Conservation (phyloP, 2,113 vertebrate genomes). For the Brachirus orientalis region DNA sequence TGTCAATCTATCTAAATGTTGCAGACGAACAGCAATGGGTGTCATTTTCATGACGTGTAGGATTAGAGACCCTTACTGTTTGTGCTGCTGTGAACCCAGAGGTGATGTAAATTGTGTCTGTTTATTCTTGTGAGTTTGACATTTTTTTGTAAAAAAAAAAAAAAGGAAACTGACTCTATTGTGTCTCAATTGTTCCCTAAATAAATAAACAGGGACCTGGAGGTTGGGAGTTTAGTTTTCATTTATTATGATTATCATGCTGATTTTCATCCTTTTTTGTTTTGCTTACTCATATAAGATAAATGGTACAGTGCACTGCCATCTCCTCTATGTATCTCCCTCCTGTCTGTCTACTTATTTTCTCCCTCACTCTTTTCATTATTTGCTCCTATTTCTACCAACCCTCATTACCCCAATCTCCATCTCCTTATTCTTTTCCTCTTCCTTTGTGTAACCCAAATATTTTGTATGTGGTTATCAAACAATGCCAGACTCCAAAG, state of each 20-base stretch:
- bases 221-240: conserved; percentile 54
- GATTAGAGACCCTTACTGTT: conserved; percentile 69
- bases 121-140: conserved; percentile 71
- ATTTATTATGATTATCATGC: conserved; percentile 48
- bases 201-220: conserved; percentile 46
- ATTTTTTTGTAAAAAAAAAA: conserved; percentile 43
- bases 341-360: conserved; percentile 19
- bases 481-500: conserved; percentile 80
- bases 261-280: conserved; percentile 45
- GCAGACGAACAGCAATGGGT: conserved; percentile 37
- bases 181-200: conserved; percentile 48
- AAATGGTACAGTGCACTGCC: conserved; percentile 53
- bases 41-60: conserved; percentile 64
- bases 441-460: conserved; percentile 66
- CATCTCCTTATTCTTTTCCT: conserved; percentile 36
- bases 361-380: not conserved
- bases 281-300: conserved; percentile 69
- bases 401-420: conserved; percentile 1
- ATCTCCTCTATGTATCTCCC: conserved; percentile 10
- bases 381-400: not conserved
- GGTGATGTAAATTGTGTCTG: conserved; percentile 78
- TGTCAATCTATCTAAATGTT: conserved; percentile 61
- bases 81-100: conserved; percentile 75
- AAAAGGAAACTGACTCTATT: conserved; percentile 28
- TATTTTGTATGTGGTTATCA: conserved; percentile 80